Evolutionary conservation across 1,140 invertebrate species (phyloP), one percentile per base, ranked within the genome.

Genomic region (Heliconius melpomene): DNA sequence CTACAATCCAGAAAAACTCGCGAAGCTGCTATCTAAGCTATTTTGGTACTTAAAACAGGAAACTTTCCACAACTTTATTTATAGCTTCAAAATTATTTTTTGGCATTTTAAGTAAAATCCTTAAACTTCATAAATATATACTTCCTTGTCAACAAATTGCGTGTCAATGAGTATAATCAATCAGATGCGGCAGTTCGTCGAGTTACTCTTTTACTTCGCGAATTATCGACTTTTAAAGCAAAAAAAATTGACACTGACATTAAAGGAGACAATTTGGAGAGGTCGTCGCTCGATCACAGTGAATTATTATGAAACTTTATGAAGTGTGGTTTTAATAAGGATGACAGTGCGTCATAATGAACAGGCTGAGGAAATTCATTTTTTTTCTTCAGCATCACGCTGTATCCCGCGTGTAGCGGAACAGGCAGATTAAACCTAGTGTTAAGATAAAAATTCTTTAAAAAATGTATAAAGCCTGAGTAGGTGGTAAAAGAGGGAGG

Each of bases 91-190:
- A 26, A 46, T 16, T 29, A 11, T n/a, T 16, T 29, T 66, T 29
- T 29, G 60, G 5, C 23, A 29, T 66, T 16, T 66, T 26, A 29
- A 29, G 23, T 66, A 66, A 66, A 66, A 66, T 20, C 60, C 60
- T 66, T 66, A 66, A 66, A 66, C 60, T 29, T 60, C 54, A 60
- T 16, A 66, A 46, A 46, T 46, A 46, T 5, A 3, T 2, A 66
- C n/a, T 66, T 66, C 60, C 60, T 66, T 16, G 26, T 66, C 60
- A 66, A 66, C 26, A 23, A 60, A 60, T 60, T 60, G 57, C 13
- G 9, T 29, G 26, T 66, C 26, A 66, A 66, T 66, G 23, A 66
- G 26, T 66, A 3, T 66, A 29, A 66, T 66, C 60, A 66, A 66
- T 66, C 60, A 66, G 60, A 66, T 29, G 60, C 23, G 23, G 16